A percentile compares a stretch with the other conserved stretches of the same genome.
Conservation (phyloP, 2,888 invertebrate species). For the Xestia ashworthii region DNA sequence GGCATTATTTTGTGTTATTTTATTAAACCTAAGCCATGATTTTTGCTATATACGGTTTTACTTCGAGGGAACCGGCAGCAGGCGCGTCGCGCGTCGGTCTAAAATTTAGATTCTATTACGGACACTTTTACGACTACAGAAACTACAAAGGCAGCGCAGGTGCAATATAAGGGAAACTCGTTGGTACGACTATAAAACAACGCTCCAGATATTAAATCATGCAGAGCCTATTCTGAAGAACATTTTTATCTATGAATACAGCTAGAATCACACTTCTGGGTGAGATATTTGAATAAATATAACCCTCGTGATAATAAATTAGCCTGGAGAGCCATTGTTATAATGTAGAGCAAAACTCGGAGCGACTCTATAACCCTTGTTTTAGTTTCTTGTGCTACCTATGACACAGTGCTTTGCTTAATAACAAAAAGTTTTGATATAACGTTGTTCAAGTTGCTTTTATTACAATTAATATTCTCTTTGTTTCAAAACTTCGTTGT, state of each 20-base stretch:
- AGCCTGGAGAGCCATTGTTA: slow-evolving; percentile 40
- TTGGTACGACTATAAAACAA: slow-evolving; percentile 49
- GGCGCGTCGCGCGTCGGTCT: slow-evolving; percentile 4
- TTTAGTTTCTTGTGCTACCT: slow-evolving; percentile 32
- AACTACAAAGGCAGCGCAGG: slow-evolving; percentile 50
- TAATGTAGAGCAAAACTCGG: slow-evolving; percentile 24
- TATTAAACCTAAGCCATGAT: slow-evolving; percentile 18
- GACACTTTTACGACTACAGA: slow-evolving; percentile 45
- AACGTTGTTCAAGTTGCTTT: slow-evolving; percentile 17
- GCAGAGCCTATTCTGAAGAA: slow-evolving; percentile 33
- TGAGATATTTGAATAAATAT: slow-evolving; percentile 47
- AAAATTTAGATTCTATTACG: slow-evolving; percentile 51
- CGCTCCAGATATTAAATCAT: slow-evolving; percentile 44
- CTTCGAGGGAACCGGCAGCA: slow-evolving; percentile 23
- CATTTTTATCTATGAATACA: slow-evolving; percentile 35
- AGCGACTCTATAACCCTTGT: slow-evolving; percentile 34
- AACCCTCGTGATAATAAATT: slow-evolving; percentile 37
- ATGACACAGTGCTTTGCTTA: slow-evolving; percentile 14
- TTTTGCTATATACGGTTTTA: slow-evolving; percentile 38
- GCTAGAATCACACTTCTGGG: neutral
- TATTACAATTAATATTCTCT: slow-evolving; percentile 8
- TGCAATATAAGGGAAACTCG: slow-evolving; percentile 47
- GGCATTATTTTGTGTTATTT: slow-evolving; percentile 25
- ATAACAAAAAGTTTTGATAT: slow-evolving; percentile 16
- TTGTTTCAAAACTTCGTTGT: neutral